phyloP scores from a whole-genome alignment of 2,113 vertebrate species.

The Sciurus niger region DNA sequence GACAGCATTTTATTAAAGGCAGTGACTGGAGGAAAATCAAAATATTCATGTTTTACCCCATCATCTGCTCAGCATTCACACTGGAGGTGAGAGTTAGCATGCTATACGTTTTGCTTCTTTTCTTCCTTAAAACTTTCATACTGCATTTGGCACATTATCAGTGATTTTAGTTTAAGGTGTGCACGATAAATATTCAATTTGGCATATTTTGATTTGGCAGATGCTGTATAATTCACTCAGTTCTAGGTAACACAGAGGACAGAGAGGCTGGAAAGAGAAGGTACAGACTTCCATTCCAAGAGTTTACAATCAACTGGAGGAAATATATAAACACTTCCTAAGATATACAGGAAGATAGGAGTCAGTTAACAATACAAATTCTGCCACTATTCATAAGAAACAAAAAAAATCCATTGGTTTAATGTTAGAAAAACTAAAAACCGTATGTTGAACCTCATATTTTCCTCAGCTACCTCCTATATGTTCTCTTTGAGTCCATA shows the following conservation, averaged over 20 bases:
- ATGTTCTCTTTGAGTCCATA: background rate
- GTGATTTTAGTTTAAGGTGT: background rate
- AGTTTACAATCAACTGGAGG: background rate
- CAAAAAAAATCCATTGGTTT: background rate
- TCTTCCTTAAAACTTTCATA: background rate
- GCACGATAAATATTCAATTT: background rate
- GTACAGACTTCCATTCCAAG: background rate
- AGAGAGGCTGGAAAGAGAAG: background rate
- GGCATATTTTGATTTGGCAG: background rate
- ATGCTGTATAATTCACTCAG: background rate
- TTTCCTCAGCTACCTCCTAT: background rate
- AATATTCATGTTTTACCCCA: background rate
- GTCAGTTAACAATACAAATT: background rate
- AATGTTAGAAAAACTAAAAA: background rate
- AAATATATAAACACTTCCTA: background rate
- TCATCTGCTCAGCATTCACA: background rate
- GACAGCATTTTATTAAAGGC: background rate
- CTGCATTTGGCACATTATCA: background rate
- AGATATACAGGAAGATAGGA: background rate
- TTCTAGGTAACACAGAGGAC: background rate
- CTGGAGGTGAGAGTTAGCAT: background rate
- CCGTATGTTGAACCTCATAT: background rate
- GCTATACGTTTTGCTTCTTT: background rate
- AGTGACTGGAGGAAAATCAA: background rate
- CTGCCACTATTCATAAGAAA: background rate